Conservation (phyloP, 2,888 invertebrate species). For the Ptychoptera contaminata region DNA sequence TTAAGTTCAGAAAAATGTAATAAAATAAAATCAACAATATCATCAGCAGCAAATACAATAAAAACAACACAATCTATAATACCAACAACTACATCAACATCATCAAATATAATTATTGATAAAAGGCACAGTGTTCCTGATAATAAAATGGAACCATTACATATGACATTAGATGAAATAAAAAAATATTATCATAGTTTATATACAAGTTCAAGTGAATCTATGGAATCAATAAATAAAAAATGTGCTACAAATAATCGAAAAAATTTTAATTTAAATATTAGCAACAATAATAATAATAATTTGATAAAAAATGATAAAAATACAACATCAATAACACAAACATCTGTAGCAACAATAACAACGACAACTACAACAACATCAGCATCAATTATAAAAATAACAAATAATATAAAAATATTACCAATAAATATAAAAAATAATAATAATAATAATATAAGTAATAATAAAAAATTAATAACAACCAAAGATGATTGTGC, state of each 20-base stretch:
- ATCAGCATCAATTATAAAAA: neutral
- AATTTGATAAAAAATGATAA: neutral
- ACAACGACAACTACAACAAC: constrained; percentile 1
- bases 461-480: constrained; percentile 36
- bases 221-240: constrained; percentile 32
- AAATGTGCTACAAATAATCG: constrained; percentile 3
- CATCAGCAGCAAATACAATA: neutral
- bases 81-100: neutral
- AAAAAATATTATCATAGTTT: constrained; percentile 68
- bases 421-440: constrained; percentile 26
- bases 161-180: constrained; percentile 73
- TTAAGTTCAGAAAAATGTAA: no score
- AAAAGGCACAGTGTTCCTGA: constrained; percentile 56
- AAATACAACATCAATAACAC: neutral
- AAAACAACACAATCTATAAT: neutral
- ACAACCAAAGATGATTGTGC: constrained; percentile 6
- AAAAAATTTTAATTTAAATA: constrained; percentile 15
- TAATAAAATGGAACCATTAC: constrained; percentile 55
- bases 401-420: neutral
- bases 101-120: constrained; percentile 18
- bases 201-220: constrained; percentile 61
- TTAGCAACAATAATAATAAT: no score
- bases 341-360: constrained; percentile 2
- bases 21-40: neutral
- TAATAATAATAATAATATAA: constrained; percentile 34